phyloP scores from a whole-genome alignment of 1,140 invertebrate species.

The Drosophila kepulauana region DNA sequence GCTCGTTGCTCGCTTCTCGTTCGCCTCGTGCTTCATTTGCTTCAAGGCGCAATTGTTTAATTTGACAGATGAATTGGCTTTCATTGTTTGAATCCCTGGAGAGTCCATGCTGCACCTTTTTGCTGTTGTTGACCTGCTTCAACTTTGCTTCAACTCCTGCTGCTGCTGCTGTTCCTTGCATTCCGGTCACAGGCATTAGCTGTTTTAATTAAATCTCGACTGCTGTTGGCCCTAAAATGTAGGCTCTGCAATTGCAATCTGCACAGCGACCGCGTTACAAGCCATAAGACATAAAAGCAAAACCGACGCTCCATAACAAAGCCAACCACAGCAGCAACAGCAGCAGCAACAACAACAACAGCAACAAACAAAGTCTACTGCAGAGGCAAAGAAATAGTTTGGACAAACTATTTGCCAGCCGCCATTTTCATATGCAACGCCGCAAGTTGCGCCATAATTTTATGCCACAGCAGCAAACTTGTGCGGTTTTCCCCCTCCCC shows the following conservation, averaged over 20 bases:
- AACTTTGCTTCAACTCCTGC: constrained; percentile 17
- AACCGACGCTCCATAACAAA: constrained; percentile 67
- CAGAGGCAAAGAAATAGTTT: constrained; percentile 75
- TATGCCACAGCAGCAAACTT: constrained; percentile 78
- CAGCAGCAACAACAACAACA: constrained; percentile 10
- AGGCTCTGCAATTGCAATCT: constrained; percentile 66
- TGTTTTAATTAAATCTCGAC: constrained; percentile 72
- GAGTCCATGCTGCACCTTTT: constrained; percentile 5
- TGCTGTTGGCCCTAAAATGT: constrained; percentile 48
- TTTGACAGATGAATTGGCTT: constrained; percentile 73
- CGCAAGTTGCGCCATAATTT: constrained; percentile 81
- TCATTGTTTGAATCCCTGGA: constrained; percentile 29
- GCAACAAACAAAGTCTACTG: constrained; percentile 22
- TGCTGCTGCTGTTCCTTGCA: neutral
- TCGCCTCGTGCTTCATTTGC: constrained; percentile 44
- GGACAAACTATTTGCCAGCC: constrained; percentile 74
- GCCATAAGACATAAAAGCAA: constrained; percentile 52
- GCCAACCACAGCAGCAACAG: constrained; percentile 62
- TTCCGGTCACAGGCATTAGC: constrained; percentile 23
- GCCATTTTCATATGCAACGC: constrained; percentile 78
- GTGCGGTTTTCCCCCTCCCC: constrained; percentile 51
- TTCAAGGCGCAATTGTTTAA: constrained; percentile 55
- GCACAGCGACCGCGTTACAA: constrained; percentile 19
- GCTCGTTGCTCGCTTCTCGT: neutral
- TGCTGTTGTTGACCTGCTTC: constrained; percentile 8